Percentiles rank a stretch among this genome's conserved stretches.
Evolutionary conservation across 2,113 vertebrate species (phyloP).

Genomic region (Seriola quinqueradiata): DNA sequence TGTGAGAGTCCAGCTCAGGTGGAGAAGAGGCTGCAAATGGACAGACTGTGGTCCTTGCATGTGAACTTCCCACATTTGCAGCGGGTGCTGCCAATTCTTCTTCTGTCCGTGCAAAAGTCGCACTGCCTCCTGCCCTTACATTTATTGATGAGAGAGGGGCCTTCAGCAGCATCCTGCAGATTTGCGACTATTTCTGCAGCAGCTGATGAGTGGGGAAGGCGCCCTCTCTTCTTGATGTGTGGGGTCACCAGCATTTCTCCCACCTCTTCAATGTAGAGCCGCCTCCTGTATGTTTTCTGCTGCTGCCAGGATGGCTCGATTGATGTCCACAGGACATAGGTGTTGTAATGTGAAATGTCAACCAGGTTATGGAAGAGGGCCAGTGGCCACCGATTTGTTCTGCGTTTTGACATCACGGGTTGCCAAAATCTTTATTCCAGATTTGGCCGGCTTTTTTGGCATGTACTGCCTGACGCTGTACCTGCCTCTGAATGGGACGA

Average conservation of each 20-base stretch:
- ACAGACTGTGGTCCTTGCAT: too few species aligned
- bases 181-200: too few species aligned
- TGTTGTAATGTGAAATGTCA: not conserved
- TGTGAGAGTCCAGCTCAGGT: too few species aligned
- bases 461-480: conserved; percentile 9
- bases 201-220: too few species aligned
- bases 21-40: too few species aligned
- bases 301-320: accelerated
- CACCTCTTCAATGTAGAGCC: not conserved
- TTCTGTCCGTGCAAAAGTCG: too few species aligned
- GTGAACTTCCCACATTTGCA: too few species aligned
- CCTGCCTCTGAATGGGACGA: not conserved
- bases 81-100: too few species aligned
- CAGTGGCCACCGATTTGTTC: not conserved
- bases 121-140: too few species aligned
- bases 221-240: too few species aligned
- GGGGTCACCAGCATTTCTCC: not conserved
- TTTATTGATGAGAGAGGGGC: too few species aligned
- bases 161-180: too few species aligned
- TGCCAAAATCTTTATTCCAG: conserved; percentile 2
- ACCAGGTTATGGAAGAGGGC: not conserved
- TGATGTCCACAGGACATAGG: not conserved
- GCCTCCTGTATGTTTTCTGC: not conserved
- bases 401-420: not conserved
- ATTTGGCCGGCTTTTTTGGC: not conserved